phyloP scores from a whole-genome alignment of 2,888 invertebrate genomes.

The Mesopsocus fuscifrons region DNA sequence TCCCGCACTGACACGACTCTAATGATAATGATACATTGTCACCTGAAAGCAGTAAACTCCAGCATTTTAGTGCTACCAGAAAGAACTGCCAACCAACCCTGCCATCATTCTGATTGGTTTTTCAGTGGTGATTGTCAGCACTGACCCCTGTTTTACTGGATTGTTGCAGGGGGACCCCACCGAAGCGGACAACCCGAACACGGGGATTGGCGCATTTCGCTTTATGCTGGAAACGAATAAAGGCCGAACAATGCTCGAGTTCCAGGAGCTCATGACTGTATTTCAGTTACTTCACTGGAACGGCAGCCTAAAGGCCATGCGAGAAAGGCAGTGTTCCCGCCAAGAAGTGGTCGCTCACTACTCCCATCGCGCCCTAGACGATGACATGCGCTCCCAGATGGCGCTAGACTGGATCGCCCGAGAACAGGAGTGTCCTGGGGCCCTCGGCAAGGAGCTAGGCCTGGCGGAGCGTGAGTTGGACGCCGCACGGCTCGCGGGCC shows the following conservation, averaged over 20 bases:
- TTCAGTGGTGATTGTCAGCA: too few relatives aligned
- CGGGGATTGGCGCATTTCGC: conserved; percentile 51
- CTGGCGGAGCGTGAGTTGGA: conserved; percentile 74
- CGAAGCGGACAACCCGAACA: conserved; percentile 41
- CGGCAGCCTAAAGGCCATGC: conserved; percentile 87
- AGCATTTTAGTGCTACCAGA: too few relatives aligned
- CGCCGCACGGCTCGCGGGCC: conserved; percentile 66
- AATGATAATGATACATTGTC: too few relatives aligned
- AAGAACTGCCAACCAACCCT: too few relatives aligned
- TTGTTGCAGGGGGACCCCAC: conserved; percentile 22
- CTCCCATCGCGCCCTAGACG: conserved; percentile 77
- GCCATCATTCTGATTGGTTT: too few relatives aligned
- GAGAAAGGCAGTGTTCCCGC: conserved; percentile 82
- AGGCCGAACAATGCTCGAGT: conserved; percentile 80
- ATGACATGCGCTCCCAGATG: conserved; percentile 93
- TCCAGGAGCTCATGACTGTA: conserved; percentile 94
- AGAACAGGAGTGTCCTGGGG: conserved; percentile 47
- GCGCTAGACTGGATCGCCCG: conserved; percentile 86
- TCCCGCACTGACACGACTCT: too few relatives aligned
- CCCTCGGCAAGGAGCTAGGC: conserved; percentile 61
- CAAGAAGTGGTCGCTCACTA: conserved; percentile 89
- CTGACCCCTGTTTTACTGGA: too few relatives aligned
- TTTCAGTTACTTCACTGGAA: conserved; percentile 94
- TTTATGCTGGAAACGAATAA: conserved; percentile 44
- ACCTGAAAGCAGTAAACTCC: too few relatives aligned